Base-by-base conservation (phyloP, 2,797 vertebrate genomes). In the Gallinago solitaria region DNA sequence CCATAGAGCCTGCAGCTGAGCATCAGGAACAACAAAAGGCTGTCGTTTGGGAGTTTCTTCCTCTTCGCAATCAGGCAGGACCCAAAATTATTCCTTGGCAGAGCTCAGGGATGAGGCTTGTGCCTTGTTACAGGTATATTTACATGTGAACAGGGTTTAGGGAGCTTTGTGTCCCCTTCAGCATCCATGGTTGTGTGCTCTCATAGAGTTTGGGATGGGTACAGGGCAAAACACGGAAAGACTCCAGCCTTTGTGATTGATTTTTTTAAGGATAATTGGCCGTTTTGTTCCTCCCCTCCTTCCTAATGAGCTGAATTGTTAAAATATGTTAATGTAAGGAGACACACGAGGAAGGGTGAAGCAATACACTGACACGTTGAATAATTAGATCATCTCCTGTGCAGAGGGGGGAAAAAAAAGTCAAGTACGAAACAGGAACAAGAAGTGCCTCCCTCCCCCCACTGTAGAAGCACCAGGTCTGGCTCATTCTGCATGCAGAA, bases 341-440 rank as follows among this genome's bases (percentile, higher is more conserved):
- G 83, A 93, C 67, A 87, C 64, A 75, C 0, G 10, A 91, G 93
- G 69, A 83, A 33, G 89, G 93, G 91, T 95, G 94, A 95, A 95
- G 96, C 94, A 95, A 83, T 85, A 89, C 39, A 83, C 75, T 87
- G 91, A 91, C 90, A 94, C 37, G 78, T 94, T 96, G 94, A 89
- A 92, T 96, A 95, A 95, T 96, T 70, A 95, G 96, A 96, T 95
- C 95, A 93, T 96, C 96, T 95, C 83, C 95, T 95, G 93, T 24
- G 2, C 93, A 88, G 93, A 82, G 21, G 17, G 16, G 27, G 27
- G 17, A 59, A 68, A 96, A 93, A 87, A 91, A 95, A 95, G 88
- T 95, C 93, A 91, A 95, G 86, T 95, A 87, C 9, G 71, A 96
- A 96, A 97, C 96, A 97, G 96, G 93, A 97, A 96, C 96, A 87